These are phyloP conservation scores for Zeus faber DNA, from an alignment of 2,113 vertebrate species.

Conservation along the genomic window DNA sequence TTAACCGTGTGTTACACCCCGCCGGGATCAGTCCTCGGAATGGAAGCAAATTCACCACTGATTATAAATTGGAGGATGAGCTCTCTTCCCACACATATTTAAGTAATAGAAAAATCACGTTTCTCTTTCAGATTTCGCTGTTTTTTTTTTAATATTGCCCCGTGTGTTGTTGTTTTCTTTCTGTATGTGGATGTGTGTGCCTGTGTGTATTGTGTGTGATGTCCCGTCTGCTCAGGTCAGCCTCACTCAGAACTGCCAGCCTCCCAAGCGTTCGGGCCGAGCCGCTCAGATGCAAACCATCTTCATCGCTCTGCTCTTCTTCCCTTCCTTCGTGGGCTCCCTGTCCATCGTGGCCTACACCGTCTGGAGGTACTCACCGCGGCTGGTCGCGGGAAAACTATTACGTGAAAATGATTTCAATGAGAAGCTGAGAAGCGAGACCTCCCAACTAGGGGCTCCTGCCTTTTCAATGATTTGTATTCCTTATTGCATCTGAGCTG, in stretches of 20 bases:
- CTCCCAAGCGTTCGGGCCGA: constrained; percentile 82
- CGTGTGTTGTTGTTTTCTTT: not conserved
- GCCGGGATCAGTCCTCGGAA: too few species aligned
- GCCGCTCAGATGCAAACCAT: constrained; percentile 91
- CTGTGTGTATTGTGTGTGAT: too few species aligned
- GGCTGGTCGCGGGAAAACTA: too few species aligned
- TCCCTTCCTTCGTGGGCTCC: constrained; percentile 85
- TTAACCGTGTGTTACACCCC: too few species aligned
- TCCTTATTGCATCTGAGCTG: not conserved
- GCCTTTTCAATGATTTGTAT: not conserved
- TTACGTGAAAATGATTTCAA: not conserved
- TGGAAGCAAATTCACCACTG: too few species aligned
- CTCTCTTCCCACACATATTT: too few species aligned
- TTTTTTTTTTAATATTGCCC: too few species aligned
- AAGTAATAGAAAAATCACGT: too few species aligned
- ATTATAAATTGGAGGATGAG: too few species aligned
- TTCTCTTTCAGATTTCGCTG: too few species aligned
- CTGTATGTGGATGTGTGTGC: not conserved
- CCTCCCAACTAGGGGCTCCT: too few species aligned
- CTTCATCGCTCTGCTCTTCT: constrained; percentile 88
- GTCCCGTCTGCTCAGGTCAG: constrained; percentile 81
- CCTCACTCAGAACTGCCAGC: constrained; percentile 88
- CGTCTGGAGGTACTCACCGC: constrained; percentile 89
- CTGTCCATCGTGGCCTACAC: constrained; percentile 80
- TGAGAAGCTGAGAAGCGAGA: too few species aligned